phyloP scores from a whole-genome alignment of 2,113 vertebrate genomes.

The Diadophis punctatus region DNA sequence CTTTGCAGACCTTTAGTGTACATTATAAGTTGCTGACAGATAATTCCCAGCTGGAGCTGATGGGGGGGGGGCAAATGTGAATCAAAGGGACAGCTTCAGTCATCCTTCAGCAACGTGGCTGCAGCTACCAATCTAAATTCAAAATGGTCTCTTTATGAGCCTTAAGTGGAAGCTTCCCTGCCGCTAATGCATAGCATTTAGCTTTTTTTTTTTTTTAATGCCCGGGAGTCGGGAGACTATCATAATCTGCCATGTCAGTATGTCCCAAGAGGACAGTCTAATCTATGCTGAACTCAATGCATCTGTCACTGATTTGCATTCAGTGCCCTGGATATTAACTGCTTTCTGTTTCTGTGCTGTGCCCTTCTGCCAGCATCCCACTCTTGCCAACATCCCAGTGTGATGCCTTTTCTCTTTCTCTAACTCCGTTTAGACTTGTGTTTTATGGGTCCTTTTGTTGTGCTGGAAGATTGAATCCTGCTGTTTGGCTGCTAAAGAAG shows the following conservation, averaged over 20 bases:
- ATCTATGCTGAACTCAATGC: neutral
- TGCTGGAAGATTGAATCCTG: conserved; percentile 4
- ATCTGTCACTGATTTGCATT: conserved; percentile 1
- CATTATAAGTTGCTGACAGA: fast-evolving
- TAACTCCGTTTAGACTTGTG: neutral
- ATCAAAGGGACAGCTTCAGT: neutral
- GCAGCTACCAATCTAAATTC: neutral
- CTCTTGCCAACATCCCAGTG: neutral
- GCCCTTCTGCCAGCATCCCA: neutral
- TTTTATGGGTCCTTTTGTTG: conserved; percentile 36
- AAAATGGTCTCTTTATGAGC: neutral
- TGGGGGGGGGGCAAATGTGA: neutral
- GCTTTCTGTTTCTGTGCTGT: neutral
- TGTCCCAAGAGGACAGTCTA: conserved; percentile 2
- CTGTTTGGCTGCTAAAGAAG: conserved; percentile 17
- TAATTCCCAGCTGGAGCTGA: neutral
- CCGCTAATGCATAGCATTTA: neutral
- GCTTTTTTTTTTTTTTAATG: conserved; percentile 16
- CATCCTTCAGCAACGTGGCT: conserved; percentile 4
- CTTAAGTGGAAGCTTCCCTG: fast-evolving
- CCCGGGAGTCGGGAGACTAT: neutral
- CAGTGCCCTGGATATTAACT: neutral
- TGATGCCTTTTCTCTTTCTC: conserved; percentile 15
- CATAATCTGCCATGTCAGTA: neutral
- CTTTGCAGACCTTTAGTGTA: neutral